Conservation (phyloP, 2,888 invertebrate species). For the Agonopterix arenella region DNA sequence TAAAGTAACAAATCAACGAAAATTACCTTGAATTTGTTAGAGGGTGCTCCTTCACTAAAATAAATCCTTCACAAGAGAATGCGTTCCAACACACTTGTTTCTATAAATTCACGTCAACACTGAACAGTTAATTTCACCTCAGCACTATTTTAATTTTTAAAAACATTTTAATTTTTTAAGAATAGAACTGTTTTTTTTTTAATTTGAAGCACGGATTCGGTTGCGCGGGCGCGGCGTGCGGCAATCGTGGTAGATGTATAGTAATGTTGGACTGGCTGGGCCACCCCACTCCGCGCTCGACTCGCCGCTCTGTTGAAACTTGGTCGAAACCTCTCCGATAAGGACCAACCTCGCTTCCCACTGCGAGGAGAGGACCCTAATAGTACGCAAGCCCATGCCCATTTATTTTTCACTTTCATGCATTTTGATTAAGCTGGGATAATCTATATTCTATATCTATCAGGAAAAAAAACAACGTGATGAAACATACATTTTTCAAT, state of each 20-base stretch:
- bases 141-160: conserved; percentile 43
- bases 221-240: conserved; percentile 38
- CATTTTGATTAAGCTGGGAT: no score
- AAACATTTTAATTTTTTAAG: conserved; percentile 55
- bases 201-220: conserved; percentile 27
- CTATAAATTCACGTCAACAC: conserved; percentile 26
- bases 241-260: conserved; percentile 49
- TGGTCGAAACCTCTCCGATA: conserved; percentile 9
- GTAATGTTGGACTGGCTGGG: conserved; percentile 33
- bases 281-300: conserved; percentile 46
- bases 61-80: conserved; percentile 46
- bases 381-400: no score
- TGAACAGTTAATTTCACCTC: conserved; percentile 42
- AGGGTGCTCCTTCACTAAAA: conserved; percentile 34
- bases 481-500: no score
- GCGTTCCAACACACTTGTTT: conserved; percentile 29
- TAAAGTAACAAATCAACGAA: conserved; percentile 19
- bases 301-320: conserved; percentile 40
- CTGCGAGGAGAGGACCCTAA: conserved; percentile 47
- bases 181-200: conserved; percentile 27
- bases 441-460: no score
- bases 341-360: conserved; percentile 57
- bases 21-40: conserved; percentile 50
- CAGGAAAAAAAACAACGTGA: no score
- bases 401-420: no score